Percentiles rank a stretch among this genome's conserved stretches.
Evolutionary conservation across 2,888 invertebrate species (phyloP).

Genomic region (Eugnorisma glareosa): DNA sequence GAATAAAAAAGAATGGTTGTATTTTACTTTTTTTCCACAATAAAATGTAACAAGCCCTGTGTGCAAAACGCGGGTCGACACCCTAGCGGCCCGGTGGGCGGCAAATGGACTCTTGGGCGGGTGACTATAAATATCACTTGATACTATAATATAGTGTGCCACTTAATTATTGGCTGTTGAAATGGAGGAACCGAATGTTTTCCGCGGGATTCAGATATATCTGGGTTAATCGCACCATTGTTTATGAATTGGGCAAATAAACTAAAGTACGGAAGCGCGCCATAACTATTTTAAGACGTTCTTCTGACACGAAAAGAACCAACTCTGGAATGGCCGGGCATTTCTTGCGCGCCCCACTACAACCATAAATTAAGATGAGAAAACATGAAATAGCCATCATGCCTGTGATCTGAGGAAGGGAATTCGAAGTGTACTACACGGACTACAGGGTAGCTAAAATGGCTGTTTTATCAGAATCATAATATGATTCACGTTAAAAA

Average conservation of each 20-base stretch:
- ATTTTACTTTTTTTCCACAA: slow-evolving; percentile 65
- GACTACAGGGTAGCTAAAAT: too few relatives aligned
- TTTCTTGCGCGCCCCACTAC: slow-evolving; percentile 11
- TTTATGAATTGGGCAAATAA: slow-evolving; percentile 56
- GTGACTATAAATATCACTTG: slow-evolving; percentile 82
- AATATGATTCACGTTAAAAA: too few relatives aligned
- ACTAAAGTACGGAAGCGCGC: slow-evolving; percentile 35
- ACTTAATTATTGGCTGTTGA: slow-evolving; percentile 82
- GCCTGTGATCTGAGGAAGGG: slow-evolving; percentile 32
- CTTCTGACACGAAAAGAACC: slow-evolving; percentile 35
- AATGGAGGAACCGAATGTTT: slow-evolving; percentile 65
- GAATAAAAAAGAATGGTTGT: slow-evolving; percentile 30
- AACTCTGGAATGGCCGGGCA: slow-evolving; percentile 16
- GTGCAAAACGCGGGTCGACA: slow-evolving; percentile 80
- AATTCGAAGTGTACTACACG: slow-evolving; percentile 27
- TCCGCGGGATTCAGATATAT: slow-evolving; percentile 50
- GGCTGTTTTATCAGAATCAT: too few relatives aligned
- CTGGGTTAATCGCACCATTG: slow-evolving; percentile 62
- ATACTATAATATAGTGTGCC: slow-evolving; percentile 82
- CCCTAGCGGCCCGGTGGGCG: slow-evolving; percentile 81
- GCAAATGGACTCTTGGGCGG: slow-evolving; percentile 83
- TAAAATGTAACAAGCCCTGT: slow-evolving; percentile 72
- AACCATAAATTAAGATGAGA: slow-evolving; percentile 34
- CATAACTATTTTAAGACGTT: slow-evolving; percentile 52
- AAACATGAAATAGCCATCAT: slow-evolving; percentile 30